Evolutionary conservation across 2,797 vertebrate species (phyloP).

Genomic region (Lycodopsis pacificus): DNA sequence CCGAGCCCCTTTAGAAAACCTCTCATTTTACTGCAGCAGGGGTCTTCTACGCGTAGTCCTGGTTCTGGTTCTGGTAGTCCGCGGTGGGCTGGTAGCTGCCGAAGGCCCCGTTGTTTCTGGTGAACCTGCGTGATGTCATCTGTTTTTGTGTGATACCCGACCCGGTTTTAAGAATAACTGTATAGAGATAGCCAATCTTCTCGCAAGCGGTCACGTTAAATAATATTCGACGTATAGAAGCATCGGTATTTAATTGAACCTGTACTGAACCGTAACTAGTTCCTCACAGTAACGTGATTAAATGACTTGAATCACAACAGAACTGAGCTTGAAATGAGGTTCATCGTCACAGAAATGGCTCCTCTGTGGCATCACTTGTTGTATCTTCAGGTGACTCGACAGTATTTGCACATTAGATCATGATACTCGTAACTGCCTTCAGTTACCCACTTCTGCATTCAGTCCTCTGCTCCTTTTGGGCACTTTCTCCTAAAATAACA

Average conservation of each 20-base stretch:
- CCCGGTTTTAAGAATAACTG: no score
- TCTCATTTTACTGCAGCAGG: neutral
- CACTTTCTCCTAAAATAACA: constrained; percentile 59
- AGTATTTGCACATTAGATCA: constrained; percentile 17
- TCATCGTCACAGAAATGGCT: neutral
- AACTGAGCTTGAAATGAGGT: neutral
- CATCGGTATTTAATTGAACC: neutral
- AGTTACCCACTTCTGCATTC: constrained; percentile 45
- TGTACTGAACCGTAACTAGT: neutral
- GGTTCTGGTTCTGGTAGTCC: no score
- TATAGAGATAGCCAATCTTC: no score
- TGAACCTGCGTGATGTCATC: no score
- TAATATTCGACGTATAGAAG: neutral
- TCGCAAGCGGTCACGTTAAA: neutral
- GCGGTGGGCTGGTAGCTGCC: no score
- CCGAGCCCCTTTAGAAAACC: no score
- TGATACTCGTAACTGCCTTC: constrained; percentile 8
- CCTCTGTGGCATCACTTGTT: constrained; percentile 6
- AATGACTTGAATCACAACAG: neutral
- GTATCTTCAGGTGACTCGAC: constrained; percentile 5
- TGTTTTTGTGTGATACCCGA: no score
- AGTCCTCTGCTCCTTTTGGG: constrained; percentile 26
- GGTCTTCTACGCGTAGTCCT: neutral
- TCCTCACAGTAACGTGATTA: neutral
- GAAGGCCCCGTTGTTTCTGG: no score